Conservation (phyloP, 1,140 invertebrate genomes). For the Reticulitermes speratus region DNA sequence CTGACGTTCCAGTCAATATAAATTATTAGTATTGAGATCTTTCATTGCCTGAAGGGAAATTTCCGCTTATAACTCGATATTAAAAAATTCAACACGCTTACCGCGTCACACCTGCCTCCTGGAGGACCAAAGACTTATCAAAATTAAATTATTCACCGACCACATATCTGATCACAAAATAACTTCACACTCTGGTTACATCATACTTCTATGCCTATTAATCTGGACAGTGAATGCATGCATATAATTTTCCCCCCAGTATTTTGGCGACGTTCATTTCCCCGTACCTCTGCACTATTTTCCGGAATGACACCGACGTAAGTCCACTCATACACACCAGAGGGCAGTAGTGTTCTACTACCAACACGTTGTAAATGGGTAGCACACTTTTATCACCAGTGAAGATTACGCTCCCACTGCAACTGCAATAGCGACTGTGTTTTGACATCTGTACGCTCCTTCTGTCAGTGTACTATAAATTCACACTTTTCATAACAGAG, state of each 20-base stretch:
- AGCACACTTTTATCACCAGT: background rate
- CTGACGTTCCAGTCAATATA: background rate
- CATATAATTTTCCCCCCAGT: background rate
- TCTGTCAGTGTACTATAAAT: background rate
- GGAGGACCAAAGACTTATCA: background rate
- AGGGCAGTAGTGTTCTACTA: background rate
- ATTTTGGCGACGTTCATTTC: background rate
- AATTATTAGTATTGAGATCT: background rate
- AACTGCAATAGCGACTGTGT: background rate
- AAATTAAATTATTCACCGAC: background rate
- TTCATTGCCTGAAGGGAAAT: constrained; percentile 28
- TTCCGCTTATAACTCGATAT: constrained; percentile 16
- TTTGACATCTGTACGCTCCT: background rate
- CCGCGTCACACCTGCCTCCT: constrained; percentile 32
- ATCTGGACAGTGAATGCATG: background rate
- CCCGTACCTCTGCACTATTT: background rate
- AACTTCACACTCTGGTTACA: background rate
- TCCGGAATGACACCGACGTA: constrained; percentile 13
- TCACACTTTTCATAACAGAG: background rate
- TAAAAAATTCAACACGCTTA: constrained; percentile 34
- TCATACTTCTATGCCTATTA: background rate
- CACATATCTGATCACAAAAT: background rate
- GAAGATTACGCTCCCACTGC: background rate
- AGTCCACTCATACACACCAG: background rate
- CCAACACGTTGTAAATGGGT: constrained; percentile 17